Conservation (phyloP, 2,113 vertebrate species). For the Scortum barcoo region DNA sequence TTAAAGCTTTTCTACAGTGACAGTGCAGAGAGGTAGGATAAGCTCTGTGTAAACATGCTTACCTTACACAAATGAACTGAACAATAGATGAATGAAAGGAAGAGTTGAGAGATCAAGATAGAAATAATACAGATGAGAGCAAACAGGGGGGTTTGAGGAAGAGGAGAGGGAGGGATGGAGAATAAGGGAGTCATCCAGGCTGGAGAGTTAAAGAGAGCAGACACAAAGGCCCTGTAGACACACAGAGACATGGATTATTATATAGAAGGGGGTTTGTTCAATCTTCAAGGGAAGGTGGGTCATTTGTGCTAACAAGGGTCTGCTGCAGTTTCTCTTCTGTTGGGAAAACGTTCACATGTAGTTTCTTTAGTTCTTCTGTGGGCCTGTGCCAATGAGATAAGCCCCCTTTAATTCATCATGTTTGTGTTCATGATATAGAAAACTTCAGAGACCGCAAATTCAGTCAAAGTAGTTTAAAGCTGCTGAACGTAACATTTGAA, state of each 20-base stretch:
- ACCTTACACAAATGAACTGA: background rate
- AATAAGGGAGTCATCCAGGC: slow-evolving; percentile 3
- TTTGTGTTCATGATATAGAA: background rate
- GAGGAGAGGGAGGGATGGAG: slow-evolving; percentile 6
- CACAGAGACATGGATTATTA: slow-evolving; percentile 47
- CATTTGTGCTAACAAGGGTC: slow-evolving; percentile 5
- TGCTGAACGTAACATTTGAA: background rate
- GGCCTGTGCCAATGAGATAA: background rate
- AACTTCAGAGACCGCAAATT: background rate
- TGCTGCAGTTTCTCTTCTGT: background rate
- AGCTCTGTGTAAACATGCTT: background rate
- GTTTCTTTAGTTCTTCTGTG: background rate
- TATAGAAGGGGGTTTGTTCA: slow-evolving; percentile 30
- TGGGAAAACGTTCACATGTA: background rate
- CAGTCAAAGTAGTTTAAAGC: background rate
- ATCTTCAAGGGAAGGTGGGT: slow-evolving; percentile 4
- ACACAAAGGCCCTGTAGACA: slow-evolving; percentile 51
- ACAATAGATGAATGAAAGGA: background rate
- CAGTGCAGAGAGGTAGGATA: background rate
- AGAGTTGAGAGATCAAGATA: slow-evolving; percentile 5
- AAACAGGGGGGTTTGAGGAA: slow-evolving; percentile 20
- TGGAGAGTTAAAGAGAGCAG: slow-evolving; percentile 49
- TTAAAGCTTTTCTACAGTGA: background rate
- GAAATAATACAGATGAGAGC: background rate
- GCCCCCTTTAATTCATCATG: background rate